phyloP scores from a whole-genome alignment of 2,888 invertebrate genomes.

The Pachliopta kotzebuea region DNA sequence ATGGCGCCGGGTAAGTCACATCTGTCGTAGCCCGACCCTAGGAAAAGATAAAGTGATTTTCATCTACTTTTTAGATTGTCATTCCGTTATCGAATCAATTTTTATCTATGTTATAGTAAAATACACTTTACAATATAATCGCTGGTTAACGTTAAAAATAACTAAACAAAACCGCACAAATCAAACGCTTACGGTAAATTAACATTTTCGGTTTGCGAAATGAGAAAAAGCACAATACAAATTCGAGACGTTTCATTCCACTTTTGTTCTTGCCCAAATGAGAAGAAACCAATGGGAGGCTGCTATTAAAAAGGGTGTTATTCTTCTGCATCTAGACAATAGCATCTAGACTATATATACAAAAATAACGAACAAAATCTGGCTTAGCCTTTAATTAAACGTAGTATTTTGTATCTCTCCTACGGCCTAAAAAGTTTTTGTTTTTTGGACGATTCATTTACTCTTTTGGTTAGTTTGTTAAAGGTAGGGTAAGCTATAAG shows the following conservation, averaged over 20 bases:
- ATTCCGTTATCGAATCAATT: too few species aligned
- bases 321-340: conserved; percentile 19
- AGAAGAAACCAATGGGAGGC: conserved; percentile 28
- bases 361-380: conserved; percentile 8
- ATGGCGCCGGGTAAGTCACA: too few species aligned
- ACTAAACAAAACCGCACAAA: neutral
- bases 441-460: too few species aligned
- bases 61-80: too few species aligned
- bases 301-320: conserved; percentile 27
- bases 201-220: conserved; percentile 16
- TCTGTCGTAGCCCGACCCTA: too few species aligned
- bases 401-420: neutral
- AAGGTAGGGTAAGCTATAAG: too few species aligned
- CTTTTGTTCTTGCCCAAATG: conserved; percentile 28
- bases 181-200: conserved; percentile 18
- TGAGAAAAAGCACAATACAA: conserved; percentile 24
- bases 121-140: neutral
- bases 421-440: neutral
- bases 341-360: conserved; percentile 10
- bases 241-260: conserved; percentile 25
- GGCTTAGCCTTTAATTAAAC: neutral
- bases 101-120: neutral
- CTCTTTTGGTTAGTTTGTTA: too few species aligned
- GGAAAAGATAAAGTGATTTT: too few species aligned
- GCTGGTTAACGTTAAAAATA: neutral